Evolutionary conservation across 2,888 invertebrate species (phyloP).

Genomic region (Eremobia ochroleuca): DNA sequence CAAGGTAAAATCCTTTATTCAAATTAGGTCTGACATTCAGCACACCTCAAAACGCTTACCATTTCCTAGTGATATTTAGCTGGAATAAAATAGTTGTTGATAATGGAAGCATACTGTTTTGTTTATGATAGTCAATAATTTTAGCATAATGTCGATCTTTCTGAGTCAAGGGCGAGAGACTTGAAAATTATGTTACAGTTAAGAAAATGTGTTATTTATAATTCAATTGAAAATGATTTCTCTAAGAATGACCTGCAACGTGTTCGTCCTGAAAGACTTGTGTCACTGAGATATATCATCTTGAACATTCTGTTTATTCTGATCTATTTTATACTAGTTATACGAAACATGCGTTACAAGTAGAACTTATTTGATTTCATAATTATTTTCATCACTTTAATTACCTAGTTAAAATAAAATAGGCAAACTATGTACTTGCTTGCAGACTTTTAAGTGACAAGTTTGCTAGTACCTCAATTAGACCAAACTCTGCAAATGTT

Average conservation of each 20-base stretch:
- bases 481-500: no score
- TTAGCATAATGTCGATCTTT: not conserved
- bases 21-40: no score
- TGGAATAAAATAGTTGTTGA: not conserved
- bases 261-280: not conserved
- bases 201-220: no score
- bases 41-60: not conserved
- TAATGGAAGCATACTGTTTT: not conserved
- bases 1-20: conserved; percentile 85
- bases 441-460: no score
- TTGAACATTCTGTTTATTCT: not conserved
- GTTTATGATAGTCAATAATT: not conserved
- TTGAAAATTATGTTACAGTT: not conserved
- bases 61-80: not conserved
- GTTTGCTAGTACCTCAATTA: no score
- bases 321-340: not conserved
- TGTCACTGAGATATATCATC: not conserved
- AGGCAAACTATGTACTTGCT: no score
- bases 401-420: no score
- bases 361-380: no score
- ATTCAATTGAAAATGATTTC: not conserved
- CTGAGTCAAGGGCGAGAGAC: no score
- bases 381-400: no score
- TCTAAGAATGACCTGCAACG: not conserved
- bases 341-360: not conserved